phyloP scores from a whole-genome alignment of 2,888 invertebrate genomes.

The Chrysolina oricalcia region DNA sequence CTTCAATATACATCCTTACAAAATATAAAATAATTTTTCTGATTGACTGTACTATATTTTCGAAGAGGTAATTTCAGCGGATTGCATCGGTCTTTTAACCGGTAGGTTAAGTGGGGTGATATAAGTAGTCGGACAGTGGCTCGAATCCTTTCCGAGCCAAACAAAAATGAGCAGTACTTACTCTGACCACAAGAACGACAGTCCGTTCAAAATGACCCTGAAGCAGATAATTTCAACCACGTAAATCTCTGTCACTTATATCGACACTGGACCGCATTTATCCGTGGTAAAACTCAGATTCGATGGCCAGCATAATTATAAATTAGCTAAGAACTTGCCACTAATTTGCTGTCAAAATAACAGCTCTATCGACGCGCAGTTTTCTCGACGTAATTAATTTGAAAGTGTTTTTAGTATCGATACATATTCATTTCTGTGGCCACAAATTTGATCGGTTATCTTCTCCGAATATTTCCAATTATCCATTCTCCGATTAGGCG shows the following conservation, averaged over 20 bases:
- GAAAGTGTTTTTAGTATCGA: slow-evolving; percentile 49
- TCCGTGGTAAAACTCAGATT: slow-evolving; percentile 68
- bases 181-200: slow-evolving; percentile 40
- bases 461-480: slow-evolving; percentile 44
- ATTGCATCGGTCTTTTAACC: slow-evolving; percentile 63
- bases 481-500: slow-evolving; percentile 57
- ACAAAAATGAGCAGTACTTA: slow-evolving; percentile 46
- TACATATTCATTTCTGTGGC: slow-evolving; percentile 40
- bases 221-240: slow-evolving; percentile 60
- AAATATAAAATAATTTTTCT: too few relatives aligned
- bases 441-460: slow-evolving; percentile 53
- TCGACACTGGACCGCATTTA: slow-evolving; percentile 68
- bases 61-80: slow-evolving; percentile 54
- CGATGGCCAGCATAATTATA: slow-evolving; percentile 70
- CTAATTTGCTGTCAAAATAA: slow-evolving; percentile 71
- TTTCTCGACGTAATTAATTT: slow-evolving; percentile 60
- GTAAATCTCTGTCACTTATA: slow-evolving; percentile 69
- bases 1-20: background rate
- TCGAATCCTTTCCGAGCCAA: slow-evolving; percentile 40
- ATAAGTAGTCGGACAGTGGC: slow-evolving; percentile 67
- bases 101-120: slow-evolving; percentile 66
- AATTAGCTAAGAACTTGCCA: slow-evolving; percentile 69
- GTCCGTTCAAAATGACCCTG: slow-evolving; percentile 46
- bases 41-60: slow-evolving; percentile 23
- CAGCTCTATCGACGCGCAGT: slow-evolving; percentile 64